phyloP scores from a whole-genome alignment of 2,797 vertebrate genomes.

The Rhodeus uyekii region DNA sequence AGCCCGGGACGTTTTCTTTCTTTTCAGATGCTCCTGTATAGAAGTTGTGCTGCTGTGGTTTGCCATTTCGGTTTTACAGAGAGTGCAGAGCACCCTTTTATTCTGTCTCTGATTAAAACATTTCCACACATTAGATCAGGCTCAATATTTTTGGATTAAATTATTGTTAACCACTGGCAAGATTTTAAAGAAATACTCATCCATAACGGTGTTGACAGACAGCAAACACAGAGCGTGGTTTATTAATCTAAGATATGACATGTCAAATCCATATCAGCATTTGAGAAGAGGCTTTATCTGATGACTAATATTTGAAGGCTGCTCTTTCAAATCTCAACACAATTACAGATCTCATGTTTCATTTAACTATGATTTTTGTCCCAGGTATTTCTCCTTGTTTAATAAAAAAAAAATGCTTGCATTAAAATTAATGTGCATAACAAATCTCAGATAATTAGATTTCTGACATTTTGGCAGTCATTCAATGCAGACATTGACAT shows the following conservation, averaged over 20 bases:
- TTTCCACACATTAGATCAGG: no score
- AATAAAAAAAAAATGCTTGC: not conserved
- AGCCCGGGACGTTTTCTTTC: no score
- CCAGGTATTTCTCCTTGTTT: not conserved
- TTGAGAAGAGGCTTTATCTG: not conserved
- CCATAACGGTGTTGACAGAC: not conserved
- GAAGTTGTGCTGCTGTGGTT: no score
- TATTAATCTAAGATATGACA: not conserved
- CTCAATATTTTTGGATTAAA: no score
- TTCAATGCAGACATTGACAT: no score
- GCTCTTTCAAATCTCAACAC: not conserved
- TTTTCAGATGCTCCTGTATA: no score
- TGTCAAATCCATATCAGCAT: not conserved
- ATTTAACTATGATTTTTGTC: not conserved
- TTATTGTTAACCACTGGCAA: no score
- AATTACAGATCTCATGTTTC: not conserved
- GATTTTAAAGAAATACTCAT: no score
- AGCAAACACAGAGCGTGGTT: not conserved
- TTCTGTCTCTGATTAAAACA: no score
- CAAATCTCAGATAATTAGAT: not conserved
- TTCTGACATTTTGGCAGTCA: not conserved
- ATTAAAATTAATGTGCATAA: not conserved
- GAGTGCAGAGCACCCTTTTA: no score
- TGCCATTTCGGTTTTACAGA: no score
- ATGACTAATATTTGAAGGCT: not conserved